Conservation (phyloP, 2,113 vertebrate species). For the Amphiprion ocellaris region DNA sequence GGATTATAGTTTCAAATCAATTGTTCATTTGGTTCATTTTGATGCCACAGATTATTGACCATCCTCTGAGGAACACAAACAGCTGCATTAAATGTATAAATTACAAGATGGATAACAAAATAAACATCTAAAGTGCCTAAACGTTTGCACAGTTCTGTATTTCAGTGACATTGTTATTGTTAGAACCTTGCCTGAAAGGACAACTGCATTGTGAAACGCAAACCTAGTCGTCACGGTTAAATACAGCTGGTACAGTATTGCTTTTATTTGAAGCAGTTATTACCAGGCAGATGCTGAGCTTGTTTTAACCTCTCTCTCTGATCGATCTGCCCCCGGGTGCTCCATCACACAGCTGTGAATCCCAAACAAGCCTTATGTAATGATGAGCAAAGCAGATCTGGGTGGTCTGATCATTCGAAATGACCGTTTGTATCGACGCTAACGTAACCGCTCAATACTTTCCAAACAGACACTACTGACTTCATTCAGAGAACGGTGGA, state of each 20-base stretch:
- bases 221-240: not conserved
- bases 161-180: too few relatives aligned
- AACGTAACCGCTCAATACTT: constrained; percentile 73
- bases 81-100: too few relatives aligned
- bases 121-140: not conserved
- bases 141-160: not conserved
- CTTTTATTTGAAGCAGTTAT: constrained; percentile 42
- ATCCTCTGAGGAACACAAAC: too few relatives aligned
- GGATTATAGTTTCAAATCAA: too few relatives aligned
- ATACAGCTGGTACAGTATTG: constrained; percentile 5
- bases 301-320: constrained; percentile 58
- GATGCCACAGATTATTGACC: too few relatives aligned
- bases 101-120: too few relatives aligned
- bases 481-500: constrained; percentile 51
- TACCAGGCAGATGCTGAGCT: constrained; percentile 46
- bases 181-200: not conserved
- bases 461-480: constrained; percentile 68
- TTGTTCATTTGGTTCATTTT: too few relatives aligned
- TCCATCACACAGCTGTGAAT: constrained; percentile 59
- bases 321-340: constrained; percentile 73
- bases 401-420: constrained; percentile 69
- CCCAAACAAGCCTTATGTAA: constrained; percentile 76
- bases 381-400: constrained; percentile 55
- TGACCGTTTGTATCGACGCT: constrained; percentile 68
- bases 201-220: not conserved